Evolutionary conservation across 1,140 invertebrate species (phyloP).

Genomic region (Heliconius melpomene): DNA sequence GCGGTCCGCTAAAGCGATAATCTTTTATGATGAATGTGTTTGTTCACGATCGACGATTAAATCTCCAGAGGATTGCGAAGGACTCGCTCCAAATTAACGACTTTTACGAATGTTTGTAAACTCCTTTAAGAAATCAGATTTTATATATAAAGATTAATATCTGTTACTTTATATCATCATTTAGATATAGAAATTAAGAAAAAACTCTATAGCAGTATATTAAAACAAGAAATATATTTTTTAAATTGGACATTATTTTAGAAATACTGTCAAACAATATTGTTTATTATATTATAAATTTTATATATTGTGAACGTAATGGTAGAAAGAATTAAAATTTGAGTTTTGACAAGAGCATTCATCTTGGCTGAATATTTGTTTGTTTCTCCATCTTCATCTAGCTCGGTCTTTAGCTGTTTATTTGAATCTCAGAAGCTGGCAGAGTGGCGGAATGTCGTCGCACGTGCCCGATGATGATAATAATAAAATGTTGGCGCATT

Average conservation of each 20-base stretch:
- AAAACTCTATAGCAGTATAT: not conserved
- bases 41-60: constrained; percentile 41
- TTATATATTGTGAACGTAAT: not conserved
- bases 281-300: not conserved
- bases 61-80: constrained; percentile 39
- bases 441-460: constrained; percentile 70
- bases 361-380: not conserved
- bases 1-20: constrained; percentile 41
- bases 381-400: constrained; percentile 23
- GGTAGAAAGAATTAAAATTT: not conserved
- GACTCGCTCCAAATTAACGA: constrained; percentile 35
- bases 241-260: not conserved
- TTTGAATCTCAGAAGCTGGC: constrained; percentile 58
- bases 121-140: not conserved
- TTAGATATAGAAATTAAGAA: not conserved
- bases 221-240: not conserved
- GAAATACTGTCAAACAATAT: not conserved
- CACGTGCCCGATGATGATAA: constrained; percentile 77
- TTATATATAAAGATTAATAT: not conserved
- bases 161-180: not conserved
- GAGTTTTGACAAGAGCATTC: not conserved
- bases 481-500: constrained; percentile 80
- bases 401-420: constrained; percentile 37
- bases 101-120: constrained; percentile 31
- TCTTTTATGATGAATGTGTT: constrained; percentile 62